A percentile compares a stretch with the other conserved stretches of the same genome.
phyloP scores from a whole-genome alignment of 1,140 invertebrate genomes.

The Samia ricini region DNA sequence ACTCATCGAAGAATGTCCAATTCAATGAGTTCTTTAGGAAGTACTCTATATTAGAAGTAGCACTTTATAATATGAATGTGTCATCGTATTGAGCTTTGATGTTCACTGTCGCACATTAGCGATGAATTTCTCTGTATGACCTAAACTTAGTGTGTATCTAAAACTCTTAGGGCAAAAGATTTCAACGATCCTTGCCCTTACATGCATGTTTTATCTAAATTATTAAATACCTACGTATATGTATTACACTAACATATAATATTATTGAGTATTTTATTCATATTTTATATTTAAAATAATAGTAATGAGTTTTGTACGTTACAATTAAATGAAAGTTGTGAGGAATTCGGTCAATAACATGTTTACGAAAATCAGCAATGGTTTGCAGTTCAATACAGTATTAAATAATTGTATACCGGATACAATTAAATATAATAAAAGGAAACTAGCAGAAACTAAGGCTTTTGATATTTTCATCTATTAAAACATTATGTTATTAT shows the following conservation, averaged over 20 bases:
- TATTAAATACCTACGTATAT: too few relatives aligned
- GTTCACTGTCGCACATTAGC: background rate
- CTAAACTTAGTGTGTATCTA: background rate
- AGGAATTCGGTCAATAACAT: background rate
- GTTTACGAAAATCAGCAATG: background rate
- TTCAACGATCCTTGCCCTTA: background rate
- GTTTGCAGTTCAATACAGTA: background rate
- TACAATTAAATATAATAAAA: background rate
- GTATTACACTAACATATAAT: background rate
- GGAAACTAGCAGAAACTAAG: background rate
- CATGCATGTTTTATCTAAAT: background rate
- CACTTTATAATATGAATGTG: background rate
- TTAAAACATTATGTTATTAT: background rate
- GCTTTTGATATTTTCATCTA: too few relatives aligned
- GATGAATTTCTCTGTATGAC: background rate
- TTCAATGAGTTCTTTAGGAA: background rate
- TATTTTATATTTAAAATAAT: too few relatives aligned
- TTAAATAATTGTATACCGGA: background rate
- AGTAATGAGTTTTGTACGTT: too few relatives aligned
- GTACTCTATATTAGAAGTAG: background rate
- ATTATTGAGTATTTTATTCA: background rate
- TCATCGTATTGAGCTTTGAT: background rate
- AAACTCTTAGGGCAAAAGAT: background rate
- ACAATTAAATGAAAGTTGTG: background rate
- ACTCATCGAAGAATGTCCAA: background rate